Percentiles rank a stretch among this genome's conserved stretches.
phyloP scores from a whole-genome alignment of 1,140 invertebrate genomes.

The Ectropis grisescens region DNA sequence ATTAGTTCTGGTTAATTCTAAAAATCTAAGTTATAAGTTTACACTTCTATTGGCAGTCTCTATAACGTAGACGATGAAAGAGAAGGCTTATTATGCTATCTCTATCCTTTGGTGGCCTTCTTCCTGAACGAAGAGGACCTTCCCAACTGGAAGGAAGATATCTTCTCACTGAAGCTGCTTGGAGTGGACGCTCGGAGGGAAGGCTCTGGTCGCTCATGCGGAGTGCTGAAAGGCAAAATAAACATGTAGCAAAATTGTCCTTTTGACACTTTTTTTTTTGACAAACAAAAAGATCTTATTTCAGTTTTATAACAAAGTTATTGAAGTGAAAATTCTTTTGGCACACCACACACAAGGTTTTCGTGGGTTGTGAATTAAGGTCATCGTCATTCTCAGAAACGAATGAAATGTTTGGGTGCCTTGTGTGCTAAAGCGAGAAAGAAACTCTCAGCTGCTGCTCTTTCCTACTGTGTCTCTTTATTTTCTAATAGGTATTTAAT shows the following conservation, averaged over 20 bases:
- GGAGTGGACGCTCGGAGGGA: constrained; percentile 24
- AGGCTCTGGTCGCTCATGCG: constrained; percentile 11
- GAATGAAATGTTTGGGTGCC: background rate
- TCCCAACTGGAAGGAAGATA: constrained; percentile 38
- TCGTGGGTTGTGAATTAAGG: no score
- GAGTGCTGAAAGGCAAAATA: constrained; percentile 10
- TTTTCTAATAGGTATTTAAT: background rate
- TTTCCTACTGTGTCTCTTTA: background rate
- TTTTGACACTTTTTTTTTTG: no score
- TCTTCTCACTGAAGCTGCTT: constrained; percentile 41
- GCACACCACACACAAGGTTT: no score
- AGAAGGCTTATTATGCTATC: no score
- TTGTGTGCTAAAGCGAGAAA: background rate
- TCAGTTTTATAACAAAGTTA: background rate
- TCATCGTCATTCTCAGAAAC: background rate
- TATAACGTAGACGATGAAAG: no score
- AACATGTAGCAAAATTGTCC: background rate
- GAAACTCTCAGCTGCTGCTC: background rate
- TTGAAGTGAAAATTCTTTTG: no score
- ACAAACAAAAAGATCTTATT: no score
- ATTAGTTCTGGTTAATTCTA: no score
- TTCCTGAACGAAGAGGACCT: constrained; percentile 40
- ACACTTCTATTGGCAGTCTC: no score
- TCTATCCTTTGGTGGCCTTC: constrained; percentile 20
- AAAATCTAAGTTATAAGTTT: no score